Evolutionary conservation across 92 coral and sea anemone genomes (phyloP), one percentile per base, ranked within the genome.

Genomic region (Epizoanthus stellaris): DNA sequence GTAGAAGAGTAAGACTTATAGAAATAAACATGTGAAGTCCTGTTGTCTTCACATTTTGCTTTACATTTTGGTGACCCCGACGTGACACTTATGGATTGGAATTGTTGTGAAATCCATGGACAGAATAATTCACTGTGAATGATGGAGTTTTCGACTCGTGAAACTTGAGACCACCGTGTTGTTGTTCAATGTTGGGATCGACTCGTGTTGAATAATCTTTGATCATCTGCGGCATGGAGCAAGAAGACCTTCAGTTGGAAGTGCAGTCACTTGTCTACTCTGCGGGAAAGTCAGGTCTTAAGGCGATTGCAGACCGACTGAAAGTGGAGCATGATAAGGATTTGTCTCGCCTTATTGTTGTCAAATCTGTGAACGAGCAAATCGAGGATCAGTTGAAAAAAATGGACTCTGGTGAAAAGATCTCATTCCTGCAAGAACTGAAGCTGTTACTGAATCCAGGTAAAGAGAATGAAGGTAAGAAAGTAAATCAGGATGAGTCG

Each of bases 31-130:
- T 45, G 52, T 45, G 52, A 45, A 45, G 8, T 45, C 6, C 6
- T 45, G 11, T 45, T 1, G 7, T 52, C 10, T 52, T 52, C 56
- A 52, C 14, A 52, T 56, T 75, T 75, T 43, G 67, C 67, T 61
- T 77, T 60, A 77, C 82, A 77, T 39, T 77, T 77, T 77, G 81
- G 82, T 38, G 82, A 77, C 70, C 82, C 70, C 40, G 70, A 16
- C 69, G 52, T 39, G 70, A 77, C 40, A 2, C 34, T 74, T 9
- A 11, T 52, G 56, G 56, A 52, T 52, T 2, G 45, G 4, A 20
- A 52, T 15, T 58, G 21, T 6, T 17, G 21, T 76, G 81, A 10
- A 59, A 66, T 34, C 17, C 8, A 4, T 56, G 15, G 20, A 58
- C 81, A 16, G 68, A 76, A 25, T 23, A 36, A 13, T n/a, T 76